Percentiles rank a stretch among this genome's conserved stretches.
Evolutionary conservation across 2,888 invertebrate genomes (phyloP).

Genomic region (Oxycera nigricornis): DNA sequence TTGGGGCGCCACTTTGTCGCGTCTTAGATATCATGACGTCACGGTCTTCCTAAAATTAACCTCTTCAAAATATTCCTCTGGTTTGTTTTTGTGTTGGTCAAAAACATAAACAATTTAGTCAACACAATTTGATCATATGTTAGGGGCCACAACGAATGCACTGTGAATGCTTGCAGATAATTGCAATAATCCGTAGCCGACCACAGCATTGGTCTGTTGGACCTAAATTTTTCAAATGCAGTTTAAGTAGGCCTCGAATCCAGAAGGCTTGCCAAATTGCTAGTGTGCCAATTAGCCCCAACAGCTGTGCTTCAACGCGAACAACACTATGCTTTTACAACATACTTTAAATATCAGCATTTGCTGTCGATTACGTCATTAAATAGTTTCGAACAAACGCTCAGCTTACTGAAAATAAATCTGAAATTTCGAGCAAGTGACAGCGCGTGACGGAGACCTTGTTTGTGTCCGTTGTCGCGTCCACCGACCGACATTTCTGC

Average conservation of each 20-base stretch:
- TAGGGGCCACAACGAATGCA: not conserved
- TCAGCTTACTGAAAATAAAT: not conserved
- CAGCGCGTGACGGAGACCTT: not conserved
- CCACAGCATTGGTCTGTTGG: not conserved
- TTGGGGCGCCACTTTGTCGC: constrained; percentile 2
- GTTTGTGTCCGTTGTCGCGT: not conserved
- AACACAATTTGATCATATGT: not conserved
- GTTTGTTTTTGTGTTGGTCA: not conserved
- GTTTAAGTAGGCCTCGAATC: not conserved
- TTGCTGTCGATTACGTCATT: not conserved
- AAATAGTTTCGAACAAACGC: not conserved
- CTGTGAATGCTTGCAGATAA: not conserved
- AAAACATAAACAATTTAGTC: not conserved
- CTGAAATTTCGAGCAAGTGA: not conserved
- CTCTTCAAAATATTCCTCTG: not conserved
- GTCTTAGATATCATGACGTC: not conserved
- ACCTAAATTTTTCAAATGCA: not conserved
- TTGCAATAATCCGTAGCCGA: not conserved
- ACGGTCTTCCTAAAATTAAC: not conserved
- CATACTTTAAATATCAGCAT: not conserved
- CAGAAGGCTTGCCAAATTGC: not conserved
- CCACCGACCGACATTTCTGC: not conserved
- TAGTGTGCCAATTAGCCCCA: not conserved
- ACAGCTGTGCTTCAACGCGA: not conserved
- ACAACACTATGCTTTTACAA: not conserved